Percentiles rank a stretch among this genome's conserved stretches.
phyloP scores from a whole-genome alignment of 2,797 vertebrate genomes.

The Smutsia temminckii region DNA sequence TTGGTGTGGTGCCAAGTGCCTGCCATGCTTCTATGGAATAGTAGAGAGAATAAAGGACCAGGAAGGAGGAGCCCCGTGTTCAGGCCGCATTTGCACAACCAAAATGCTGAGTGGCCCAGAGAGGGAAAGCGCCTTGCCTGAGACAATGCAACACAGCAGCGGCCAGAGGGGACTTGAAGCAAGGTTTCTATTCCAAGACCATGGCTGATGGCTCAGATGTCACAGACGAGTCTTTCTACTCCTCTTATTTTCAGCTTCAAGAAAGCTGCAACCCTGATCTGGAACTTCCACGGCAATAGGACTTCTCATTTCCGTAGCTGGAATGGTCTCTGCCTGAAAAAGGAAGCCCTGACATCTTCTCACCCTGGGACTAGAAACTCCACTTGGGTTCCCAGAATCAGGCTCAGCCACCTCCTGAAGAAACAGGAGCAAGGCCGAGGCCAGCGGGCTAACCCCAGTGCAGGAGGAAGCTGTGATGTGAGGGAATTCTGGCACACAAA shows the following conservation, averaged over 20 bases:
- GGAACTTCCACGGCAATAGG: neutral
- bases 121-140: neutral
- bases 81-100: neutral
- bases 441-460: neutral
- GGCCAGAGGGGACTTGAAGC: neutral
- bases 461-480: neutral
- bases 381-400: neutral
- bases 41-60: neutral
- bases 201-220: neutral
- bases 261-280: neutral
- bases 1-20: neutral
- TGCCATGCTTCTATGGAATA: neutral
- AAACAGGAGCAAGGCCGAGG: neutral
- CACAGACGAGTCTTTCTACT: neutral
- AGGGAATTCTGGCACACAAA: neutral
- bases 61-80: neutral
- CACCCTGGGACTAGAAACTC: neutral
- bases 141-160: neutral
- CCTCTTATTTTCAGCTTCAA: neutral
- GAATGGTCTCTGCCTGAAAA: neutral
- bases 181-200: constrained; percentile 9
- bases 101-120: neutral
- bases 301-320: neutral
- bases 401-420: neutral
- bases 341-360: neutral